These are phyloP conservation scores for Phyllopteryx taeniolatus DNA, from an alignment of 2,113 vertebrate species.

Conservation along the genomic window DNA sequence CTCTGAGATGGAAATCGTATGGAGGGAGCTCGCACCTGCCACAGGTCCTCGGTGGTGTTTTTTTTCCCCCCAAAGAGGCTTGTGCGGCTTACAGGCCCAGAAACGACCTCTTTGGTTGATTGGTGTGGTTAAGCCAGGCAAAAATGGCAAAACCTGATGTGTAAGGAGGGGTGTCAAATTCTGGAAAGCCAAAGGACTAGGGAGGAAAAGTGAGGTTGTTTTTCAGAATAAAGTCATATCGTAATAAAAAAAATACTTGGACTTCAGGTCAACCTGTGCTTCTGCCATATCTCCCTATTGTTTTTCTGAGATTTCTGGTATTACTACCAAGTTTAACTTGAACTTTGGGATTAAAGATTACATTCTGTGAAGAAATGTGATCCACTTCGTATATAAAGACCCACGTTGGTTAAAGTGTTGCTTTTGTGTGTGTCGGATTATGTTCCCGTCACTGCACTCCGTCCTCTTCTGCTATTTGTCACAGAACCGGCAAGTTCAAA, in stretches of 20 bases:
- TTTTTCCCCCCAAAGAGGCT: background rate
- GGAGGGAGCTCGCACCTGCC: background rate
- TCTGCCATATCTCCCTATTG: too few relatives aligned
- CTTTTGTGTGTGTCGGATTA: background rate
- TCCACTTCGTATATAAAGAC: background rate
- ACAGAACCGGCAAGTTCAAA: too few relatives aligned
- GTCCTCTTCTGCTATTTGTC: too few relatives aligned
- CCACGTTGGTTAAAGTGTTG: background rate
- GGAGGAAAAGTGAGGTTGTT: background rate
- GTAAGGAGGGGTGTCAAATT: background rate
- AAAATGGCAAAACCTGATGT: background rate
- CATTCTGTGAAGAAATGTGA: background rate
- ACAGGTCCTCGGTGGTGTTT: background rate
- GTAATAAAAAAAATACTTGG: too few relatives aligned
- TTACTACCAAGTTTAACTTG: background rate
- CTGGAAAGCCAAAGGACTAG: background rate
- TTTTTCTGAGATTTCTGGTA: background rate
- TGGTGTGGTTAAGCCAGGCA: too few relatives aligned
- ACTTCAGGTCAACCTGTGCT: too few relatives aligned
- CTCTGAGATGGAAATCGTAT: background rate
- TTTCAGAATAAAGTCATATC: too few relatives aligned
- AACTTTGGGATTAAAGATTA: background rate
- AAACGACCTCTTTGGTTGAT: too few relatives aligned
- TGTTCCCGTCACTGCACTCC: too few relatives aligned
- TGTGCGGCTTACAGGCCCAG: too few relatives aligned